phyloP scores from a whole-genome alignment of 2,797 vertebrate species.

The Hyperoplus immaculatus region DNA sequence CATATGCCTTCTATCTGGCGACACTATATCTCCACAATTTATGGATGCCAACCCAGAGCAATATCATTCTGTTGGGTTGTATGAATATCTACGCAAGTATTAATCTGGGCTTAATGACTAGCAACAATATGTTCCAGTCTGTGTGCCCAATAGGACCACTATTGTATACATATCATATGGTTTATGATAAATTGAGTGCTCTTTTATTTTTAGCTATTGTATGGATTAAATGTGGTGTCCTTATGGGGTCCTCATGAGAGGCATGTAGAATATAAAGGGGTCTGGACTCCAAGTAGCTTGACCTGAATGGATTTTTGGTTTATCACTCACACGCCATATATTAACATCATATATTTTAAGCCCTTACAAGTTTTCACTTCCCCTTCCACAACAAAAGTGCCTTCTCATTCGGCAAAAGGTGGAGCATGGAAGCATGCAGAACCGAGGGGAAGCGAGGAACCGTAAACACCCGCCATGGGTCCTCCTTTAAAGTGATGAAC shows the following conservation, averaged over 20 bases:
- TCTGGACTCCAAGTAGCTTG: slow-evolving; percentile 40
- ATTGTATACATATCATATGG: slow-evolving; percentile 64
- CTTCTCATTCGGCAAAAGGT: slow-evolving; percentile 51
- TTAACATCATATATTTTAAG: slow-evolving; percentile 65
- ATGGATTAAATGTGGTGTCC: slow-evolving; percentile 61
- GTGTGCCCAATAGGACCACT: slow-evolving; percentile 56
- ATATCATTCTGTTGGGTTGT: slow-evolving; percentile 74
- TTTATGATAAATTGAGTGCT: slow-evolving; percentile 56
- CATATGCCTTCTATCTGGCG: slow-evolving; percentile 86
- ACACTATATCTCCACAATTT: slow-evolving; percentile 83
- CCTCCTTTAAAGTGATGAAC: slow-evolving; percentile 81
- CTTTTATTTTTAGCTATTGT: slow-evolving; percentile 52
- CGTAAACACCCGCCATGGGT: slow-evolving; percentile 86
- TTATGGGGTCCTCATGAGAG: slow-evolving; percentile 54
- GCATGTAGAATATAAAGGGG: slow-evolving; percentile 36
- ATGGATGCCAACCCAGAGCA: slow-evolving; percentile 73
- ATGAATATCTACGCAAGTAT: slow-evolving; percentile 71
- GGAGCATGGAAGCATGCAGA: slow-evolving; percentile 73
- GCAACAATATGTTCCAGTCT: slow-evolving; percentile 72
- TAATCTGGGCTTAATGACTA: slow-evolving; percentile 80
- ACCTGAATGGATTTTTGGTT: slow-evolving; percentile 59
- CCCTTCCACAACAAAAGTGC: slow-evolving; percentile 65
- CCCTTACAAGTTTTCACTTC: slow-evolving; percentile 67
- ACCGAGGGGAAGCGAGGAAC: slow-evolving; percentile 77
- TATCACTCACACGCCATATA: slow-evolving; percentile 63